These are phyloP conservation scores for Drosophila macrospina DNA, from an alignment of 2,888 invertebrate species.

Conservation along the genomic window DNA sequence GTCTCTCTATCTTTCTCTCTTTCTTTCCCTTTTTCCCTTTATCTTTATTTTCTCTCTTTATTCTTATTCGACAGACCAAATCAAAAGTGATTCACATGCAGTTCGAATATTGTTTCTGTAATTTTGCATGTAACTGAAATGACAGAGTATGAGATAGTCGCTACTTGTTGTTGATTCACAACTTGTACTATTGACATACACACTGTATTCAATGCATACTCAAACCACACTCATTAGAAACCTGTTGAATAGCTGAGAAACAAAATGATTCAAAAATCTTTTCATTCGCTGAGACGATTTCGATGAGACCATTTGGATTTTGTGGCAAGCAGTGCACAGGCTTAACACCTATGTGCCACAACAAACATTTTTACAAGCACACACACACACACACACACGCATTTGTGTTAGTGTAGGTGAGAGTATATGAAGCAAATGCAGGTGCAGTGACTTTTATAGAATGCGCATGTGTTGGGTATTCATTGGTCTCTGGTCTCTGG, in stretches of 20 bases:
- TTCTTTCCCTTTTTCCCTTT: too few species aligned
- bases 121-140: background rate
- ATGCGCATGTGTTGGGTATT: constrained; percentile 8
- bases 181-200: background rate
- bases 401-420: constrained; percentile 11
- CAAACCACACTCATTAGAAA: background rate
- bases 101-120: background rate
- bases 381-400: constrained; percentile 3
- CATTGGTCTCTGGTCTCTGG: constrained; percentile 20
- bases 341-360: background rate
- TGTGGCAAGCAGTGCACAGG: background rate
- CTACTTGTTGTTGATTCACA: too few species aligned
- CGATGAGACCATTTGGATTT: background rate
- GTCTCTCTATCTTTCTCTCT: too few species aligned
- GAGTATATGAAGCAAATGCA: background rate
- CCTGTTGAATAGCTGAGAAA: constrained; percentile 12
- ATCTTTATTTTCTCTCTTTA: too few species aligned
- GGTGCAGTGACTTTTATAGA: constrained; percentile 27
- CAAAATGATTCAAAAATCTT: background rate
- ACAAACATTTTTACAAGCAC: background rate
- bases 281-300: background rate
- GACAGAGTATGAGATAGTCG: background rate
- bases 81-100: too few species aligned
- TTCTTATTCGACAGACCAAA: too few species aligned
- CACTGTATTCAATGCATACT: background rate